These are phyloP conservation scores for Lineus longissimus DNA, from an alignment of 1,140 invertebrate species.

Conservation along the genomic window DNA sequence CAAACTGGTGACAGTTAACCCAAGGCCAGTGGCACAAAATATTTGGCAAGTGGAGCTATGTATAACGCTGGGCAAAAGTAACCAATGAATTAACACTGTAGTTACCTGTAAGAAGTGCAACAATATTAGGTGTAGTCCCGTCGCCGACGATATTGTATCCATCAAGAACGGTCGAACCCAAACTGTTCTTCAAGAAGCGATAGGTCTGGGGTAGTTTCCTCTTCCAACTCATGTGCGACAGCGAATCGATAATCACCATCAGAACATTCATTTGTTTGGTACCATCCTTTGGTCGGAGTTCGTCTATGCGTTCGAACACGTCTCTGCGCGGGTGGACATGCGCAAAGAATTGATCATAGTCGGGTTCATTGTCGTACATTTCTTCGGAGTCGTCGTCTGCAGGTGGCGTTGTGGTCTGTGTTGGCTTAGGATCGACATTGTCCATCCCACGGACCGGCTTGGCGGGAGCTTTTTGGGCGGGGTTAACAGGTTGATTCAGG, in stretches of 20 bases:
- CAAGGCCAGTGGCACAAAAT: no score
- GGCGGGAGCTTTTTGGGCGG: background rate
- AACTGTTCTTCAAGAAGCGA: conserved; percentile 28
- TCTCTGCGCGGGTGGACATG: conserved; percentile 32
- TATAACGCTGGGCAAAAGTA: no score
- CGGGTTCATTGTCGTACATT: conserved; percentile 7
- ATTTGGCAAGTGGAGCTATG: no score
- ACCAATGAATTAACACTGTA: no score
- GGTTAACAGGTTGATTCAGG: background rate
- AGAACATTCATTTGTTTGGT: conserved; percentile 31
- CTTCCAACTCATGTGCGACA: conserved; percentile 39
- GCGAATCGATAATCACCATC: conserved; percentile 40
- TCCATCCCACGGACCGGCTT: background rate
- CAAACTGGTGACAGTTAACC: no score
- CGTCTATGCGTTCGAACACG: conserved; percentile 28
- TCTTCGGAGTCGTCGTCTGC: background rate
- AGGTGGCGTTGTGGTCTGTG: background rate
- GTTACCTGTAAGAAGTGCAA: conserved; percentile 42
- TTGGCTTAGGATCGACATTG: background rate
- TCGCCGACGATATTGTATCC: conserved; percentile 47
- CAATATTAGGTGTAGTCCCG: conserved; percentile 38
- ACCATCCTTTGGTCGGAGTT: background rate
- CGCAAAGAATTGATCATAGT: conserved; percentile 43
- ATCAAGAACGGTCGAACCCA: conserved; percentile 32
- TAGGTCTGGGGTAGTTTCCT: conserved; percentile 40